Base-by-base conservation (phyloP, 2,113 vertebrate species). In the Microcebus lehilahytsara region DNA sequence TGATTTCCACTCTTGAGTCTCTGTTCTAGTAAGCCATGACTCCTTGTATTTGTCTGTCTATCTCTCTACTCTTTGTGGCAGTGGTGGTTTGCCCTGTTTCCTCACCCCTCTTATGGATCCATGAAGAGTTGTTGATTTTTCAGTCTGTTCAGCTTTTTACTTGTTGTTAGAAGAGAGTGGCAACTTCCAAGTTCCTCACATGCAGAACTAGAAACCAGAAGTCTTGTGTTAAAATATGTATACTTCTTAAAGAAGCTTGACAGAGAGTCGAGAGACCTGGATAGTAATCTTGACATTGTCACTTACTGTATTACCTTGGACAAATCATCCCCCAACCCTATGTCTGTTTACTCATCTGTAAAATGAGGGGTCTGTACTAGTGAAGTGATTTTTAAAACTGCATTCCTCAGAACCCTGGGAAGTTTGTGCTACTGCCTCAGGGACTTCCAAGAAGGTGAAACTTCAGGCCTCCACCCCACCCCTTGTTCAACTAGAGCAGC, bases 201-300 rank as follows among this genome's bases (percentile, higher is more conserved):
- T 32, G 20, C 62, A 88, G 37, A 92, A 58, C 34, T 88, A 20
- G n/a, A 56, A 87, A 75, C 42, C 17, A 27, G 58, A 40, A 88
- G 25, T 93, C 42, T n/a, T 91, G 20, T 96, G 23, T 87, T 85
- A 81, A 95, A 96, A 85, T 58, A 40, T 84, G 53, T 71, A 32
- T 93, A 91, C 9, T 17, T n/a, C 27, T 80, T 95, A 91, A 79
- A 77, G 92, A 95, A 93, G 85, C 14, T 95, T 95, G 49, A 69
- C 53, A 85, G 40, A 87, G 25, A 40, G 34, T 86, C 42, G 80
- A 91, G 78, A 95, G 51, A 78, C 49, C 25, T 94, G 23, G 16
- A 49, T 60, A 74, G 19, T 84, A 92, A 23, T 84, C 62, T 66
- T 89, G 60, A 69, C 22, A 60, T 93, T 94, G 71, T 92, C 56